These are phyloP conservation scores for Notarius lentiginosus DNA, from an alignment of 2,113 vertebrate genomes.

Conservation along the genomic window DNA sequence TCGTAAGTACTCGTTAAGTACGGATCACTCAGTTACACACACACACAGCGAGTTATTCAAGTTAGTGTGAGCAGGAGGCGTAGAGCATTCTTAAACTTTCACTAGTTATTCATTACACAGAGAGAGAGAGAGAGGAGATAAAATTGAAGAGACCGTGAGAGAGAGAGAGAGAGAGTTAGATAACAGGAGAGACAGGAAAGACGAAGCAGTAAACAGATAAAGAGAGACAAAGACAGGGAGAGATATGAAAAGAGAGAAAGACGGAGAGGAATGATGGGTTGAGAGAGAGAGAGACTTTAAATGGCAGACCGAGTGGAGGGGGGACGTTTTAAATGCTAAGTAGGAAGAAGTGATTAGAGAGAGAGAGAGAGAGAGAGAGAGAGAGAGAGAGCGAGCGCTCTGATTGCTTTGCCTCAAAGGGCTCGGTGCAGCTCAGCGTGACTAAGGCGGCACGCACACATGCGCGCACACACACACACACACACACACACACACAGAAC, in stretches of 20 bases:
- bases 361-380: constrained; percentile 24
- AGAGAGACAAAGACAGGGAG: background rate
- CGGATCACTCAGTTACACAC: background rate
- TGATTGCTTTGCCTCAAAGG: constrained; percentile 44
- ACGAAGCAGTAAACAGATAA: background rate
- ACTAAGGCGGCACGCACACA: background rate
- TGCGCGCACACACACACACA: background rate
- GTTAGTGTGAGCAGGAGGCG: background rate
- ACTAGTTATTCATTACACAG: background rate
- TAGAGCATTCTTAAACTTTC: background rate
- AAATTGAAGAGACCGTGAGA: too few species aligned
- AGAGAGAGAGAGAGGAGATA: background rate
- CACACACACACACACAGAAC: background rate
- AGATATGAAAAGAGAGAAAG: background rate
- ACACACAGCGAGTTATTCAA: background rate
- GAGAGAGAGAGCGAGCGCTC: constrained; percentile 21
- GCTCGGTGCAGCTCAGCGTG: constrained; percentile 27
- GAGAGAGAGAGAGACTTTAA: constrained; percentile 9
- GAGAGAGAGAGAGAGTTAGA: constrained; percentile 4
- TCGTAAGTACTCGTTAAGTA: too few species aligned
- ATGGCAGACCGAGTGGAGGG: constrained; percentile 41
- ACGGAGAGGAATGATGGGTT: background rate
- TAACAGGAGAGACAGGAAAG: background rate
- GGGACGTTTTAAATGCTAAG: constrained; percentile 56
- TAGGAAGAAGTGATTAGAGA: constrained; percentile 50